Evolutionary conservation across 2,797 vertebrate genomes (phyloP).

Genomic region (Sparus aurata): DNA sequence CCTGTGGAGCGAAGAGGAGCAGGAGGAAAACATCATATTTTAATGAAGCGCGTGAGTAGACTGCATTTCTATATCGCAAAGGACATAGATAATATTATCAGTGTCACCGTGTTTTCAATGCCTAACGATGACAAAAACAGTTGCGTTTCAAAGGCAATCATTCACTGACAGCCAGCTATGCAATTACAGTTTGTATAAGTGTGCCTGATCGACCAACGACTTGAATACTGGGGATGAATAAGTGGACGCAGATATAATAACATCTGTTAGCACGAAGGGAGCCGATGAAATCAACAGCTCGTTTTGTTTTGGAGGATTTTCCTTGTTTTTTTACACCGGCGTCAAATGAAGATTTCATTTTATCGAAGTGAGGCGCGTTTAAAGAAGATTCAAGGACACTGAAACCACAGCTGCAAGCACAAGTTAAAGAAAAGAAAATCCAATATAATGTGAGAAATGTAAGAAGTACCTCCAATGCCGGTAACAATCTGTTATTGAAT

Average conservation of each 20-base stretch:
- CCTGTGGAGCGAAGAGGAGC: neutral
- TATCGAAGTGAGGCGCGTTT: neutral
- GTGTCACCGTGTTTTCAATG: neutral
- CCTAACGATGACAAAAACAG: neutral
- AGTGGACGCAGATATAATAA: neutral
- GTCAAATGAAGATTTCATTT: neutral
- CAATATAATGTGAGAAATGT: constrained; percentile 7
- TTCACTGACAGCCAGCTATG: neutral
- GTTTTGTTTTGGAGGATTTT: too few species aligned
- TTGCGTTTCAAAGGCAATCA: neutral
- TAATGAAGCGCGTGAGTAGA: neutral
- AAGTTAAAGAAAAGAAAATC: constrained; percentile 9
- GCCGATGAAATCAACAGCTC: neutral
- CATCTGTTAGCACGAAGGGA: neutral
- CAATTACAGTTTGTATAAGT: neutral
- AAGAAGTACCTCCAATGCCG: neutral
- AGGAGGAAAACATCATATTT: neutral
- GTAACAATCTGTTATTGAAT: constrained; percentile 25
- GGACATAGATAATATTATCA: neutral
- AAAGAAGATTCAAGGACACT: neutral
- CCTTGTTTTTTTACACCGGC: neutral
- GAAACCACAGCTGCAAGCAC: neutral
- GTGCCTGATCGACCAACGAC: neutral
- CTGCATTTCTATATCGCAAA: too few species aligned
- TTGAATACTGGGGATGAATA: neutral